Conservation (phyloP, 2,888 invertebrate species). For the Rapana venosa region DNA sequence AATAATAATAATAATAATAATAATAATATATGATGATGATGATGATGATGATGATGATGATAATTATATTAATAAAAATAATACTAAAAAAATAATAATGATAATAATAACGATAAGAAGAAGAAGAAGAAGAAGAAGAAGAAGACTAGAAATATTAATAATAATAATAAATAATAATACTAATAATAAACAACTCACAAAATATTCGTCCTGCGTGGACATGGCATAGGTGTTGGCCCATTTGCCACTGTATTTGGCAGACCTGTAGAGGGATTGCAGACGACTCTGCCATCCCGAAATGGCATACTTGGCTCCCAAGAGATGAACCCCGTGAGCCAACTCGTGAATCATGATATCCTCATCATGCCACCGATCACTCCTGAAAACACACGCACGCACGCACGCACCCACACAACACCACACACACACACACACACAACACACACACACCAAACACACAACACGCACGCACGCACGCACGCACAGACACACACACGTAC, state of each 20-base stretch:
- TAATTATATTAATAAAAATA: background rate
- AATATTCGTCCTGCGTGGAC: conserved; percentile 57
- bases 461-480: no score
- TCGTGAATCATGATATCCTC: conserved; percentile 64
- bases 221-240: conserved; percentile 63
- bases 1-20: conserved; percentile 6
- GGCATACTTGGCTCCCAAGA: conserved; percentile 57
- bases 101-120: background rate
- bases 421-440: no score
- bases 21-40: background rate
- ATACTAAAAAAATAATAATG: background rate
- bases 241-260: conserved; percentile 51
- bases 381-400: no score
- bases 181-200: conserved; percentile 48
- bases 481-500: no score
- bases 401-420: no score
- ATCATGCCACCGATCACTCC: conserved; percentile 43
- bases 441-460: no score
- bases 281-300: conserved; percentile 55
- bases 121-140: no score
- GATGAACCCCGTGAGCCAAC: conserved; percentile 59
- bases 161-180: background rate
- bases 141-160: background rate
- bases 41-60: conserved; percentile 14
- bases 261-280: conserved; percentile 50